Base-by-base conservation (phyloP, 2,113 vertebrate species). In the Choloepus hoffmanni region DNA sequence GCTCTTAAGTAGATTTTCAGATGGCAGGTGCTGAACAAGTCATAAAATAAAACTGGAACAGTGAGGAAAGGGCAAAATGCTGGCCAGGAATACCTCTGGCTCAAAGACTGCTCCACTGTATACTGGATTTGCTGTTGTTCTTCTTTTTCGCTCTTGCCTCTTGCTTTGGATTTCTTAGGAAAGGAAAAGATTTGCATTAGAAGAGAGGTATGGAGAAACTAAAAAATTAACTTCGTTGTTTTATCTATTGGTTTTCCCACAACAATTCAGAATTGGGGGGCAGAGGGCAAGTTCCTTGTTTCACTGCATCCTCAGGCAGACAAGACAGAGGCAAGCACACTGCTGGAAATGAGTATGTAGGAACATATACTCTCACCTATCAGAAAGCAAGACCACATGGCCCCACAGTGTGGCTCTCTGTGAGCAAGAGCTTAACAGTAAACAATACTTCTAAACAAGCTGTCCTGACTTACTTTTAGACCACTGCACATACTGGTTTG, bases 51-150 rank as follows among this genome's bases (percentile, higher is more conserved):
- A n/a, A 72, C 33, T 5, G 33, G 30, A 24, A 24, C 12, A 1
- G 13, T 1, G 78, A 97, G 92, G 60, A 96, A 88, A 94, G 65
- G 63, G 95, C 3, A 55, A 45, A 5, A 12, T 2, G 95, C 72
- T 5, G 86, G 62, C 88, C 73, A 81, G 43, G 48, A 97, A 53
- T 99, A 99, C 99, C 99, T 99, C 99, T 0, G 99, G 99, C 97
- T 99, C 99, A 97, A 99, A 99, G 97, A 99, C 99, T 0, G 99
- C 99, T 79, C 99, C 99, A 5, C 99, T 99, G 98, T 99, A 99
- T 77, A 99, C 99, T 1, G 99, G 99, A 96, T 99, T 99, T 62
- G 99, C 99, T 13, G 99, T 99, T 84, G 99, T 99, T 98, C 99
- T 99, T 98, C 99, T 98, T 98, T 99, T 99, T 45, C 99, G 98